These are phyloP conservation scores for Bursaphelenchus okinawaensis DNA, from an alignment of 2,888 invertebrate species.

Conservation along the genomic window DNA sequence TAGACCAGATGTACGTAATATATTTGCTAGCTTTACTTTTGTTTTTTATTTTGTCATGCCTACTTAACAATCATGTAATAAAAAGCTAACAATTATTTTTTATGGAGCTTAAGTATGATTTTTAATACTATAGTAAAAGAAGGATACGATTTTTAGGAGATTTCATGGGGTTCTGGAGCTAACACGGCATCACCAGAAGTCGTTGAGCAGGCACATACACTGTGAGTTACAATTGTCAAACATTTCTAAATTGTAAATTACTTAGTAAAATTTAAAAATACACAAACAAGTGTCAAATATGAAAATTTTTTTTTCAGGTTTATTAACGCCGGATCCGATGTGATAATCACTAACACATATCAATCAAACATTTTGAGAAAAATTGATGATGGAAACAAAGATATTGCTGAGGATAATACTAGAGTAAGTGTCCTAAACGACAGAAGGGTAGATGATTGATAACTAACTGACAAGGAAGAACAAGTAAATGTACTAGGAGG, in stretches of 20 bases:
- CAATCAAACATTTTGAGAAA: conserved; percentile 68
- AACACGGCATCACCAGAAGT: not conserved
- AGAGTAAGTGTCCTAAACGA: conserved; percentile 67
- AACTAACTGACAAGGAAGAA: too few species aligned
- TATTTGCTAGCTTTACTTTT: not conserved
- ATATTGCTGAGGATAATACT: conserved; percentile 71
- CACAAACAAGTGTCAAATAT: too few species aligned
- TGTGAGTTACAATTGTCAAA: not conserved
- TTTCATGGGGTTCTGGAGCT: conserved; percentile 7
- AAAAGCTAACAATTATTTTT: too few species aligned
- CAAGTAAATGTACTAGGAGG: too few species aligned
- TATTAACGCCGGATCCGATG: conserved; percentile 74
- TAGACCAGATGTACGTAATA: conserved; percentile 17
- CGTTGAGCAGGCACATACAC: not conserved
- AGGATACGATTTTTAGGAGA: not conserved
- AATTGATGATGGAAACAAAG: conserved; percentile 65
- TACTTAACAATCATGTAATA: not conserved
- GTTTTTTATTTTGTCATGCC: not conserved
- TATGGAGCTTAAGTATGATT: too few species aligned
- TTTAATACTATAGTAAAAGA: too few species aligned
- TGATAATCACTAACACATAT: conserved; percentile 82
- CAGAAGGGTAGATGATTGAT: too few species aligned
- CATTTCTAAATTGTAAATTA: not conserved
- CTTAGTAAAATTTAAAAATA: too few species aligned
- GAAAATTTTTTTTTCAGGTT: conserved; percentile 59